phyloP scores from a whole-genome alignment of 2,888 invertebrate species.

The Idaea dimidiata region DNA sequence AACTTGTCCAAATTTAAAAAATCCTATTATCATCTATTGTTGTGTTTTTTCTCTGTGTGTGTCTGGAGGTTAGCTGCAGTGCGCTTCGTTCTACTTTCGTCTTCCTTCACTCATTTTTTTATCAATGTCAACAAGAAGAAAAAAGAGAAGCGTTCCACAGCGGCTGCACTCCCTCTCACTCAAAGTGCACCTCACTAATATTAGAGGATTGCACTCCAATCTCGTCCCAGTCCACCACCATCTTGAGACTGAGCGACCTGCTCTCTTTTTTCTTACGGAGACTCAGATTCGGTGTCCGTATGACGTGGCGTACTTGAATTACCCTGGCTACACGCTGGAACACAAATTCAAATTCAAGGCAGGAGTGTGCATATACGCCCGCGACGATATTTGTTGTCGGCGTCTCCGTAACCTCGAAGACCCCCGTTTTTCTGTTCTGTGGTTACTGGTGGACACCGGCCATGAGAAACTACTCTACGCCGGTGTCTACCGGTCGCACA shows the following conservation, averaged over 20 bases:
- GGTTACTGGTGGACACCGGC: too few species aligned
- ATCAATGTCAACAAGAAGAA: too few species aligned
- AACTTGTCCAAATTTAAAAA: too few species aligned
- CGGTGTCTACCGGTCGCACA: too few species aligned
- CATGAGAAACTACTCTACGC: too few species aligned
- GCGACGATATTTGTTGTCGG: slow-evolving; percentile 14
- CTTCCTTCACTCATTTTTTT: too few species aligned
- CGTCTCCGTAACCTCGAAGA: slow-evolving; percentile 20
- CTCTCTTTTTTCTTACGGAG: slow-evolving; percentile 15
- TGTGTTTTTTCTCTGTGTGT: too few species aligned
- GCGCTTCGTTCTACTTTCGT: too few species aligned
- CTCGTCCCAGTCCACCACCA: slow-evolving; percentile 6
- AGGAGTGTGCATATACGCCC: slow-evolving; percentile 17
- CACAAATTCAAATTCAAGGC: slow-evolving; percentile 13
- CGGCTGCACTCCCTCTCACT: too few species aligned
- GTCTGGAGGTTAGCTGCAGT: too few species aligned
- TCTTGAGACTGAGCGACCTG: background rate
- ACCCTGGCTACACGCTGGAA: slow-evolving; percentile 12
- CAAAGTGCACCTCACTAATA: slow-evolving; percentile 6
- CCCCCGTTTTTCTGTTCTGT: background rate
- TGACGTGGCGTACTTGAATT: slow-evolving; percentile 9
- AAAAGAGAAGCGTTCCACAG: too few species aligned
- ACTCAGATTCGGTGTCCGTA: slow-evolving; percentile 13
- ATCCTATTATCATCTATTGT: too few species aligned
- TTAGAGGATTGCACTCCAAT: slow-evolving; percentile 6